phyloP scores from a whole-genome alignment of 2,113 vertebrate species.

The Coptodon bakossiorum region DNA sequence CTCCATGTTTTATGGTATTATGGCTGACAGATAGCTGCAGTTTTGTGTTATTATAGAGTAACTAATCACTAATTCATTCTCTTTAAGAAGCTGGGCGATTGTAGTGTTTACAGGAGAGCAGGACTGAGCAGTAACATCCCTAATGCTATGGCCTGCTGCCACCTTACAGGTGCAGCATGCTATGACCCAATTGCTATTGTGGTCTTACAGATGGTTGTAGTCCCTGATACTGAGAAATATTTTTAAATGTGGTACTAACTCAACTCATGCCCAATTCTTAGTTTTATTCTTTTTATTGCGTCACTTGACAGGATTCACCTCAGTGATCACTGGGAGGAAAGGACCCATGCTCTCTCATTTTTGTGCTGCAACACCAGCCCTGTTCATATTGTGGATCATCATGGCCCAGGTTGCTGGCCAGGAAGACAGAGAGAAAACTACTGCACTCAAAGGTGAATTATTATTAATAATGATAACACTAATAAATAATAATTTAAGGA shows the following conservation, averaged over 20 bases:
- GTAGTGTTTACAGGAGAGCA: neutral
- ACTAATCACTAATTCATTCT: neutral
- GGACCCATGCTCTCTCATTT: slow-evolving; percentile 75
- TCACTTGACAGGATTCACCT: slow-evolving; percentile 3
- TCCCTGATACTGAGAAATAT: neutral
- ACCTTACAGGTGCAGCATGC: neutral
- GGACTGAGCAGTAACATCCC: neutral
- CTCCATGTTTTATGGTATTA: neutral
- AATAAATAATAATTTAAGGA: neutral
- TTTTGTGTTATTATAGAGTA: neutral
- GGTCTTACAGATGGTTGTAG: neutral
- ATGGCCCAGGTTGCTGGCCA: slow-evolving; percentile 89
- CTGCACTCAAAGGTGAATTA: slow-evolving; percentile 87
- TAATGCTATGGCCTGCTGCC: neutral
- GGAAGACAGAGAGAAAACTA: slow-evolving; percentile 94
- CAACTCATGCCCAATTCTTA: neutral
- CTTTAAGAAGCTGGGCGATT: neutral
- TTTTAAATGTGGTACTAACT: neutral
- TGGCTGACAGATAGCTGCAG: neutral
- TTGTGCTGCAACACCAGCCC: slow-evolving; percentile 55
- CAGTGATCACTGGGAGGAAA: slow-evolving; percentile 4
- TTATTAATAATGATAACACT: neutral
- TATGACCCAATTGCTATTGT: neutral
- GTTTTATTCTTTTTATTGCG: neutral
- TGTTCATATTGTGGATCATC: slow-evolving; percentile 73